phyloP scores from a whole-genome alignment of 1,140 invertebrate genomes.

The Drosophila lini region DNA sequence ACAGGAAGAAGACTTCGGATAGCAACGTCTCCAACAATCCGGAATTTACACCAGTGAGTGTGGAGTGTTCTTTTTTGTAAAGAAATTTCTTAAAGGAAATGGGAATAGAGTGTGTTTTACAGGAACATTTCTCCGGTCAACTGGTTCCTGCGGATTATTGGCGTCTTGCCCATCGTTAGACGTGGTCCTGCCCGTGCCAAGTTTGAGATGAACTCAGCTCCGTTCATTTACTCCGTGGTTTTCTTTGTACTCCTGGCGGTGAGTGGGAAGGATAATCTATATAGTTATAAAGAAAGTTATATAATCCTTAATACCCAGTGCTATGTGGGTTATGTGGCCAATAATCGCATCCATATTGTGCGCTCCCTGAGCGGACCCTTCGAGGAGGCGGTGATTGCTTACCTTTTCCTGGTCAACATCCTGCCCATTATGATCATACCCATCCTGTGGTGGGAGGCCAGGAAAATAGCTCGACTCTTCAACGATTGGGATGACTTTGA shows the following conservation, averaged over 20 bases:
- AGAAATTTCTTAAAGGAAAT: not conserved
- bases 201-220: constrained; percentile 85
- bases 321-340: constrained; percentile 86
- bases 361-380: constrained; percentile 87
- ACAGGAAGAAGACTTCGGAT: constrained; percentile 60
- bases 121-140: constrained; percentile 87
- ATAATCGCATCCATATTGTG: constrained; percentile 86
- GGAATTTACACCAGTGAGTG: constrained; percentile 69
- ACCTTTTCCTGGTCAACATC: constrained; percentile 88
- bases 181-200: constrained; percentile 84
- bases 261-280: constrained; percentile 5
- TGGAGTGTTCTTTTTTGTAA: no score
- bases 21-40: constrained; percentile 64
- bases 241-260: constrained; percentile 85
- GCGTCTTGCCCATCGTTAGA: constrained; percentile 86
- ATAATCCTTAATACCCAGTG: constrained; percentile 40
- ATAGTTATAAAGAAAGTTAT: not conserved
- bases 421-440: constrained; percentile 87
- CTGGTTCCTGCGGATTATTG: constrained; percentile 86
- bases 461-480: constrained; percentile 86
- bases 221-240: constrained; percentile 86
- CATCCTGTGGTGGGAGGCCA: constrained; percentile 87
- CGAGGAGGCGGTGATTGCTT: constrained; percentile 89
- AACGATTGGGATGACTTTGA: constrained; percentile 88
- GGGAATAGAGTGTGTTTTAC: constrained; percentile 85